Base-by-base conservation (phyloP, 2,113 vertebrate species). In the Crotalus horridus region DNA sequence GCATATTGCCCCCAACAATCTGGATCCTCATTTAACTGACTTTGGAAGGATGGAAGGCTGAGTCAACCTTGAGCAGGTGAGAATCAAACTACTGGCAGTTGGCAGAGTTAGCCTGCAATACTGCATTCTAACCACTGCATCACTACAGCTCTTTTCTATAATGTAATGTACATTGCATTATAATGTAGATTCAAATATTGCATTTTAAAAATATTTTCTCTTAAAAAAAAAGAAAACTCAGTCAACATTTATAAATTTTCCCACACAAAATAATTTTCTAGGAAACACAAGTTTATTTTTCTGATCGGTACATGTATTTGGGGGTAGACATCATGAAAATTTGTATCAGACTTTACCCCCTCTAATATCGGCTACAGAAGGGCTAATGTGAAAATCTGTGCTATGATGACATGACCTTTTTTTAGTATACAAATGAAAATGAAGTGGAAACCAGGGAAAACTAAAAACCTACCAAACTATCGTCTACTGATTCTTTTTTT, bases 401-500 rank as follows among this genome's bases (percentile, higher is more conserved):
- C 88, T 20, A 59, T 24, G 29, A 64, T 89, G 93, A 88, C 48
- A 23, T 24, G 20, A 56, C 85, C 61, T 94, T 94, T 69, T 69
- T 91, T 92, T 87, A 91, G 69, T 69, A 91, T 86, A 1, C 11
- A 88, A 93, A 59, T 94, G 91, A 90, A 58, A 74, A 61, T 43
- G 56, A 17, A 53, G 12, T 56, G 55, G 88, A 94, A 88, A 59
- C 0, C 2, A 15, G 26, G 4, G 0, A n/a, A 93, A 93, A 39
- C 92, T 89, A 93, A 92, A 89, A 89, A 90, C 55, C 53, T 93
- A 74, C 51, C n/a, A 88, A 94, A 88, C 54, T 90, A 59, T 56
- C 69, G 89, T 53, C 88, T 54, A 48, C 92, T 95, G 91, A 88
- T 96, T 95, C 61, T 95, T 96, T 95, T 95, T 87, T 95, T 92